Percentiles rank a stretch among this genome's conserved stretches.
Evolutionary conservation across 2,797 vertebrate species (phyloP).

Genomic region (Melanotaenia nigrans): DNA sequence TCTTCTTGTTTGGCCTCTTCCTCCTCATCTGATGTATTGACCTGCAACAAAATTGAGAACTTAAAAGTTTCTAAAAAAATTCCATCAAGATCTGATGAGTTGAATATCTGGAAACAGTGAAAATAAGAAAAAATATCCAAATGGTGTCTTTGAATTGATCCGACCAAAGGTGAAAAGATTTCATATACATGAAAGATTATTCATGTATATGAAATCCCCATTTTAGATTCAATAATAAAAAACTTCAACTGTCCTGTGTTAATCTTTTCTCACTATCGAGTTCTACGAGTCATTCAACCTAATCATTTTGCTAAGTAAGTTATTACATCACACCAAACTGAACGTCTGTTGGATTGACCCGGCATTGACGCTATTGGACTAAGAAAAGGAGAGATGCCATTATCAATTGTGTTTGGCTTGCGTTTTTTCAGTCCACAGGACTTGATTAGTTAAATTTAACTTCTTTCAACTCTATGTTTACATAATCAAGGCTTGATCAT

Average conservation of each 20-base stretch:
- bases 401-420: too few species aligned
- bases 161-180: not conserved
- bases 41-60: conserved; percentile 65
- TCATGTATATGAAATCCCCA: not conserved
- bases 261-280: not conserved
- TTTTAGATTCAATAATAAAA: not conserved
- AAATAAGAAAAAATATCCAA: conserved; percentile 2
- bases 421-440: too few species aligned
- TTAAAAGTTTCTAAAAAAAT: not conserved
- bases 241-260: not conserved
- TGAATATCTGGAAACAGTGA: not conserved
- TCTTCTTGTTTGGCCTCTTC: conserved; percentile 80
- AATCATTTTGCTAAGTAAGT: not conserved
- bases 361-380: not conserved
- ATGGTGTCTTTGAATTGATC: not conserved
- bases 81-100: not conserved
- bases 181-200: not conserved
- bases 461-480: not conserved
- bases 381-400: not conserved
- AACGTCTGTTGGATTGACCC: not conserved
- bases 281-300: too few species aligned
- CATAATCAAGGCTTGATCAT: not conserved
- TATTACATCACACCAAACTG: not conserved
- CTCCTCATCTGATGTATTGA: conserved; percentile 82
- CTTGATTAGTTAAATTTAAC: not conserved